Evolutionary conservation across 1,140 invertebrate species (phyloP).

Genomic region (Drosophila nigrodunni): DNA sequence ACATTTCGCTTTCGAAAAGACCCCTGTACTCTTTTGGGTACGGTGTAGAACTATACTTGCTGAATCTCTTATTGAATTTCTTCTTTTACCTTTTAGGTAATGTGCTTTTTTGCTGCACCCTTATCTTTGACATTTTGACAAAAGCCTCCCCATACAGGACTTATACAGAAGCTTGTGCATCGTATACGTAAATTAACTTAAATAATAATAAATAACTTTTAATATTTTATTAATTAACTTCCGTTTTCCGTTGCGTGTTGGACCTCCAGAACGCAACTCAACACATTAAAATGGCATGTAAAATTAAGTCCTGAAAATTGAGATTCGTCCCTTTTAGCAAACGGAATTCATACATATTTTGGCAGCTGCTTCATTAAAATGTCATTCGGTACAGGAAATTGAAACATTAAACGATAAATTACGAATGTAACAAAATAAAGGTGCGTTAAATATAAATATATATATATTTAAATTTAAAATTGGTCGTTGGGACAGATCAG

Average conservation of each 20-base stretch:
- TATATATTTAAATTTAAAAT: slow-evolving; percentile 7
- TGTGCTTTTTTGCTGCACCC: background rate
- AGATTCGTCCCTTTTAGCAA: slow-evolving; percentile 37
- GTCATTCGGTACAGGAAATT: slow-evolving; percentile 82
- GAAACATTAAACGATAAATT: slow-evolving; percentile 74
- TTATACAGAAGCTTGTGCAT: background rate
- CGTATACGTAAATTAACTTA: slow-evolving; percentile 72
- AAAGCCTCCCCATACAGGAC: slow-evolving; percentile 1
- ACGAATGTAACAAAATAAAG: slow-evolving; percentile 54
- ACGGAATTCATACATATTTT: slow-evolving; percentile 62
- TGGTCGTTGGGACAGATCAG: background rate
- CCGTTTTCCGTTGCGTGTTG: slow-evolving; percentile 71
- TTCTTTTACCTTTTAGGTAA: background rate
- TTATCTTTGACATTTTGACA: background rate
- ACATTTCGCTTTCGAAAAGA: too few species aligned
- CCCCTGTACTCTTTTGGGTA: too few species aligned
- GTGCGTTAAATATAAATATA: slow-evolving; percentile 51
- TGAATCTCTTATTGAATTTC: background rate
- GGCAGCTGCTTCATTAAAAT: slow-evolving; percentile 81
- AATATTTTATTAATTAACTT: slow-evolving; percentile 84
- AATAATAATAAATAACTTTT: slow-evolving; percentile 83
- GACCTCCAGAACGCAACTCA: slow-evolving; percentile 14
- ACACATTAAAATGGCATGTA: slow-evolving; percentile 79
- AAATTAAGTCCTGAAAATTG: slow-evolving; percentile 66
- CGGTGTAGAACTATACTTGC: too few species aligned